Evolutionary conservation across 2,888 invertebrate species (phyloP), one percentile per base, ranked within the genome.

Genomic region (Eustalomyia histrio): DNA sequence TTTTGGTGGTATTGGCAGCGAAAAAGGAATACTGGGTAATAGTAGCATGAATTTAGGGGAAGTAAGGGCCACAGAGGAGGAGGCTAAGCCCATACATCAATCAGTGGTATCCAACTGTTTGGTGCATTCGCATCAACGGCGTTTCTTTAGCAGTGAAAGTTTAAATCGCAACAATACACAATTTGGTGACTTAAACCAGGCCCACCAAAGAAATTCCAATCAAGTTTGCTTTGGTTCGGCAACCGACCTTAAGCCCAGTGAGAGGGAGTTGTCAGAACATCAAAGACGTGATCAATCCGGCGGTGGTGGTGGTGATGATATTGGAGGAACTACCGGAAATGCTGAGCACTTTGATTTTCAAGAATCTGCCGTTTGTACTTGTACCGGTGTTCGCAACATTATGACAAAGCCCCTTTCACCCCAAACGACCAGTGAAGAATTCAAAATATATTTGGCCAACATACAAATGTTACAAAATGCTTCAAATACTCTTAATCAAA

Each of bases 401-500:
- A 93, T 93, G 0, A 93, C 94, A 0, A 94, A 94, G 80, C 92
- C 94, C 0, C 86, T 95, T 0, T 94, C 94, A 47, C 93, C 93
- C 0, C 93, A 93, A 83, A 93, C 92, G 24, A 93, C 93, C 0
- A 93, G 93, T 0, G 94, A 94, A 87, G 95, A 95, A 86, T 95
- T 95, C 83, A 92, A 94, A 85, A 89, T 94, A 76, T 95, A 95
- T 87, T 89, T 95, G 82, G 94, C 94, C 21, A 94, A 94, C 86
- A 93, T 95, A 89, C 94, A 95, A 85, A 94, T 94, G 87, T 87
- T 95, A 8, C 94, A 95, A 84, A 95, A 94, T 82, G 94, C 94
- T 0, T 93, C 94, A 0, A 94, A 94, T 84, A 91, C 94, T 0
- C 87, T 95, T 4, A 91, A 92, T 0, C 89, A 94, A n/a, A 91